Base-by-base conservation (phyloP, 2,113 vertebrate species). In the Noctilio leporinus region DNA sequence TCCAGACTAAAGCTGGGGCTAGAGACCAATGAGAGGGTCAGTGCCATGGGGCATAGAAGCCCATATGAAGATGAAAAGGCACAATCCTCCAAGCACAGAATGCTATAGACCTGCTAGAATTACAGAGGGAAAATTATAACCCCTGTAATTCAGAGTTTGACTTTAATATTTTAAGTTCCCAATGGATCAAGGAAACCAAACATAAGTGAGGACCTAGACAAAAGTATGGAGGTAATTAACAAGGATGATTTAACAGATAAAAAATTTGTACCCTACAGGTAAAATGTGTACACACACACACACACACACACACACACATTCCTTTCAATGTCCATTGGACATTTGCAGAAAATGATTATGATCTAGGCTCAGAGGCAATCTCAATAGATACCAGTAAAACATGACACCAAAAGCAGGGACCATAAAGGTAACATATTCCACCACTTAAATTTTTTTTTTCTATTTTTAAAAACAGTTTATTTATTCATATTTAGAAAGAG, bases 131-230 rank as follows among this genome's bases (percentile, higher is more conserved):
- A 57, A 78, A 53, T 62, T 67, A 12, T 2, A 45, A 24, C 45
- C 10, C 35, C 33, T 40, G 14, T 86, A 62, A 84, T 59, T 93
- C 64, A 75, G 15, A 84, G 35, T 73, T 4, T 73, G 30, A 51
- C 43, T 92, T 86, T 47, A 65, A 19, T 55, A 47, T 75, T 62
- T 80, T 55, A 57, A n/a, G 38, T 53, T 51, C 47, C 92, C n/a
- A 7, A 28, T 22, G 9, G 22, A 55, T 76, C 80, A 76, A 76
- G 51, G 38, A 91, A 85, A 81, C 12, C 95, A 86, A 91, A 88
- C 78, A 33, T 35, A 87, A 64, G 40, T 78, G 94, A 95, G 24
- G 28, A 47, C 12, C 26, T 72, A 78, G 51, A 67, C 16, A 86
- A 55, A 70, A 33, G 8, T 86, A 77, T 57, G 15, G 70, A 51